A percentile compares a stretch with the other conserved stretches of the same genome.
Conservation (phyloP, 2,888 invertebrate species). For the Agriopis aurantiaria region DNA sequence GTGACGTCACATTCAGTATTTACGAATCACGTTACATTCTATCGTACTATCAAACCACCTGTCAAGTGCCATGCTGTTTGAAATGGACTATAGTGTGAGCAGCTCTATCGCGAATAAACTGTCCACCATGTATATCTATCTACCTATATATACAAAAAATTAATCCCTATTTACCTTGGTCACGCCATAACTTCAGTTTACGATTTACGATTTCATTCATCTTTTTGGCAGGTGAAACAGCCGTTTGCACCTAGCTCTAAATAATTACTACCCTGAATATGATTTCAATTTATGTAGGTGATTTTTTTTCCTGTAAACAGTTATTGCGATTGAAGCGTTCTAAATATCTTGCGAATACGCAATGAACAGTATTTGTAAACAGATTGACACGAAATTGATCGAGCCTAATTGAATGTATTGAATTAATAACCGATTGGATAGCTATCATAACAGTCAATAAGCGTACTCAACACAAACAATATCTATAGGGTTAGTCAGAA, state of each 20-base stretch:
- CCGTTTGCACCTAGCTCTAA: no score
- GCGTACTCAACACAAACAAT: constrained; percentile 24
- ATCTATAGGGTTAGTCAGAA: neutral
- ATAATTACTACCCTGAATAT: neutral
- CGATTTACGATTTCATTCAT: no score
- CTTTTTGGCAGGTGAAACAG: no score
- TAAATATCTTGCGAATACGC: constrained; percentile 21
- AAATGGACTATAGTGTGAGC: no score
- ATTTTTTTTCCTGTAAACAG: neutral
- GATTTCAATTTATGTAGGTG: neutral
- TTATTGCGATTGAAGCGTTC: constrained; percentile 3
- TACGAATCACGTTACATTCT: no score
- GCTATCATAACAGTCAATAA: constrained; percentile 30
- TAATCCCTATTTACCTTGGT: no score
- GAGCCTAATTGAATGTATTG: constrained; percentile 32
- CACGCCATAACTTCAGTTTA: no score
- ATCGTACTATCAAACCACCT: no score
- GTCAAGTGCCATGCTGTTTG: no score
- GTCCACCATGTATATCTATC: neutral
- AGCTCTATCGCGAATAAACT: no score
- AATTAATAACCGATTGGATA: constrained; percentile 32
- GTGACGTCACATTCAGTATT: no score
- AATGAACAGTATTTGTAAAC: constrained; percentile 28
- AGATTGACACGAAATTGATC: constrained; percentile 36
- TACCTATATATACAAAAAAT: no score